These are phyloP conservation scores for Andrena bucephala DNA, from an alignment of 2,888 invertebrate genomes.

Conservation along the genomic window DNA sequence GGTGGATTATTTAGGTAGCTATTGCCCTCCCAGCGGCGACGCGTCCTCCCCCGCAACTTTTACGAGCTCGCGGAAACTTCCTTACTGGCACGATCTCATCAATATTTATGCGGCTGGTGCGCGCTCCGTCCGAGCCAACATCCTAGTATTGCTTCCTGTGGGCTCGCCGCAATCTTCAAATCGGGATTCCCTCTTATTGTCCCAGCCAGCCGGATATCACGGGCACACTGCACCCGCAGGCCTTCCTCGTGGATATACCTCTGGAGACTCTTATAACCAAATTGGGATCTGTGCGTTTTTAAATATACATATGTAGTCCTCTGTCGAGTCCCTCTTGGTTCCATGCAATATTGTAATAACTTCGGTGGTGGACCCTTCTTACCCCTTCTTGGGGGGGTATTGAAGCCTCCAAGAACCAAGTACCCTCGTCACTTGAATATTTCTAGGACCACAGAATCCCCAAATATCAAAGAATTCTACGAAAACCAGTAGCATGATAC, in stretches of 20 bases:
- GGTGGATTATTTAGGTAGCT: slow-evolving; percentile 34
- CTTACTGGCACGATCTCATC: slow-evolving; percentile 39
- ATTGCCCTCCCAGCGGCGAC: slow-evolving; percentile 5
- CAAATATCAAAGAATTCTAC: too few relatives aligned
- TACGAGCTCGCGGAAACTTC: slow-evolving; percentile 47
- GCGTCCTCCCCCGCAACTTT: slow-evolving; percentile 26
- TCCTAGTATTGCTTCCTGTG: not conserved
- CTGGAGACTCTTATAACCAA: too few relatives aligned
- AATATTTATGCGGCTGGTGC: slow-evolving; percentile 54
- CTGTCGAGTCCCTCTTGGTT: too few relatives aligned
- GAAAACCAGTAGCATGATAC: too few relatives aligned
- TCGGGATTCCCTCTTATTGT: slow-evolving; percentile 38
- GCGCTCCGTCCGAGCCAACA: slow-evolving; percentile 21
- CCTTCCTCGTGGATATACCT: slow-evolving; percentile 4
- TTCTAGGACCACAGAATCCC: too few relatives aligned
- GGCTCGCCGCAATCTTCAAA: slow-evolving; percentile 20
- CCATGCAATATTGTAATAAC: too few relatives aligned
- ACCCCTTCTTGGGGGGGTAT: too few relatives aligned
- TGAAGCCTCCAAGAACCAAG: too few relatives aligned
- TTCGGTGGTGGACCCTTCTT: too few relatives aligned
- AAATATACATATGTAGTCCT: too few relatives aligned
- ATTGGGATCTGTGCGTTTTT: too few relatives aligned
- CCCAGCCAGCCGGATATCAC: not conserved
- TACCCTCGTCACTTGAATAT: too few relatives aligned
- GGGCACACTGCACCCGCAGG: not conserved